Percentiles rank a stretch among this genome's conserved stretches.
Evolutionary conservation across 2,888 invertebrate genomes (phyloP).

Genomic region (Nemapogon koenigi): DNA sequence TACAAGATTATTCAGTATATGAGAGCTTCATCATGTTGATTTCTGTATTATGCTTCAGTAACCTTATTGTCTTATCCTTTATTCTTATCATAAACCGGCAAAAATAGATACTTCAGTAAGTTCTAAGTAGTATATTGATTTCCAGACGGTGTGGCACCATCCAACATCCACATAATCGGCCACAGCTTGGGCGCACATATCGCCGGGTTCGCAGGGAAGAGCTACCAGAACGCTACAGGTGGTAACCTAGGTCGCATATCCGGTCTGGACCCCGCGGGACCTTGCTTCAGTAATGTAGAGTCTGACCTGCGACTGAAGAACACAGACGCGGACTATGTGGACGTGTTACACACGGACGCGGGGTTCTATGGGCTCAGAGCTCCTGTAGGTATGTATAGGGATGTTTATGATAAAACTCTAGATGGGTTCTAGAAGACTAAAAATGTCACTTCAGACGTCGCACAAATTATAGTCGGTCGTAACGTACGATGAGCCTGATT

Average conservation of each 20-base stretch:
- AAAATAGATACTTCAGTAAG: too few species aligned
- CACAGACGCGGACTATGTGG: slow-evolving; percentile 39
- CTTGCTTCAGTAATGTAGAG: slow-evolving; percentile 41
- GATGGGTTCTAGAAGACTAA: too few species aligned
- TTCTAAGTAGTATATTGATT: too few species aligned
- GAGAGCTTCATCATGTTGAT: too few species aligned
- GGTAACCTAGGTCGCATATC: slow-evolving; percentile 33
- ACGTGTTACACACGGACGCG: slow-evolving; percentile 40
- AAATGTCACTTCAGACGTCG: too few species aligned
- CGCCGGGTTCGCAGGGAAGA: slow-evolving; percentile 39
- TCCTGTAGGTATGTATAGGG: slow-evolving; percentile 35
- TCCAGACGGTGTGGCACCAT: slow-evolving; percentile 33
- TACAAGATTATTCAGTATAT: too few species aligned
- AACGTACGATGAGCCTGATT: too few species aligned
- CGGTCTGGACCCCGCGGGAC: slow-evolving; percentile 50
- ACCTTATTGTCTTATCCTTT: too few species aligned
- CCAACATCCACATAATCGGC: slow-evolving; percentile 40
- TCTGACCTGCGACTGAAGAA: slow-evolving; percentile 25
- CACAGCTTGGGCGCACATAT: slow-evolving; percentile 54
- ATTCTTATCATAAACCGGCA: too few species aligned
- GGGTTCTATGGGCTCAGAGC: slow-evolving; percentile 39
- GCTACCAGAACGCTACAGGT: slow-evolving; percentile 30
- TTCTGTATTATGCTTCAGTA: too few species aligned
- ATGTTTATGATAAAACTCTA: too few species aligned
- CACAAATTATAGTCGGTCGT: too few species aligned